phyloP scores from a whole-genome alignment of 1,140 invertebrate genomes.

The Philaenus spumarius region DNA sequence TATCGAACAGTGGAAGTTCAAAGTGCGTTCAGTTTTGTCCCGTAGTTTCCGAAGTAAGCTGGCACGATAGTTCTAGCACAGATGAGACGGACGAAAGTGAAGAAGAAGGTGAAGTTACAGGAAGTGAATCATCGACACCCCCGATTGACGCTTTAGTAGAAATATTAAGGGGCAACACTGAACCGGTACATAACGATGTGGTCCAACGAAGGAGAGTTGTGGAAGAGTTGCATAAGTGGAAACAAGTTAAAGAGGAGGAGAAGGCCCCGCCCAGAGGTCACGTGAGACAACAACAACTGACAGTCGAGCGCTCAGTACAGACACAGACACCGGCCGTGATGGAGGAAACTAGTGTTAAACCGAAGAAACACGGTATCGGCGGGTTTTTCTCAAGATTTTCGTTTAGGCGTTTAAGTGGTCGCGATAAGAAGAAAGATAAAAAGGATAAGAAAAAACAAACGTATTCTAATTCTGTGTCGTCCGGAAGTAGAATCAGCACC shows the following conservation, averaged over 20 bases:
- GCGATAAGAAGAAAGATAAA: constrained; percentile 34
- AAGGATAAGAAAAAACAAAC: constrained; percentile 26
- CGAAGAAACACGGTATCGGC: constrained; percentile 40
- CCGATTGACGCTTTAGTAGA: background rate
- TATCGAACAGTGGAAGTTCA: constrained; percentile 34
- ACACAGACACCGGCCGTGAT: constrained; percentile 6
- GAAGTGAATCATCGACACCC: constrained; percentile 10
- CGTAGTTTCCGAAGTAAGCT: constrained; percentile 63
- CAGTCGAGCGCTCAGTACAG: constrained; percentile 28
- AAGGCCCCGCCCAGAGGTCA: constrained; percentile 35
- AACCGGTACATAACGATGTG: constrained; percentile 35
- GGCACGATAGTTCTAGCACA: constrained; percentile 43
- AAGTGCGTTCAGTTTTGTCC: constrained; percentile 60
- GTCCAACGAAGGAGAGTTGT: constrained; percentile 18
- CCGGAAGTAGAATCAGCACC: constrained; percentile 17
- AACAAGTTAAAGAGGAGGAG: constrained; percentile 23
- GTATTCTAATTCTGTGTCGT: constrained; percentile 25
- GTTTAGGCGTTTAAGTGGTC: constrained; percentile 42
- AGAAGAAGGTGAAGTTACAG: constrained; percentile 16
- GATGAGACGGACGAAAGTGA: constrained; percentile 16
- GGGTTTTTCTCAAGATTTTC: constrained; percentile 48
- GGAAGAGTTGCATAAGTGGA: constrained; percentile 12
- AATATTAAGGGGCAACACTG: constrained; percentile 25
- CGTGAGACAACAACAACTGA: constrained; percentile 37
- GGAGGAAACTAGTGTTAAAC: constrained; percentile 25